Conservation (phyloP, 2,888 invertebrate genomes). For the Artemia sinica region DNA sequence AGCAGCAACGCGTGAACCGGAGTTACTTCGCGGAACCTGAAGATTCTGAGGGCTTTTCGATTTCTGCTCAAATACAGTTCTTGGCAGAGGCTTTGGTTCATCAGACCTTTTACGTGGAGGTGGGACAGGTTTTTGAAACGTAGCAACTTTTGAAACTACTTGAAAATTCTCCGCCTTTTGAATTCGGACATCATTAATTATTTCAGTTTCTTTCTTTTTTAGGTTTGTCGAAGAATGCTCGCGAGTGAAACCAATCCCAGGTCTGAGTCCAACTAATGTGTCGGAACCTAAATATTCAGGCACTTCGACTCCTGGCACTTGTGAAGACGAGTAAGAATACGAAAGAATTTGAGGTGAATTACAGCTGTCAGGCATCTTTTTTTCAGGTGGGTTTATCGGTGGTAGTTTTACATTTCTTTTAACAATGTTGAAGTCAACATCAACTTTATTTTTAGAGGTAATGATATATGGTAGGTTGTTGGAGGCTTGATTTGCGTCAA, state of each 20-base stretch:
- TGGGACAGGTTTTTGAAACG: background rate
- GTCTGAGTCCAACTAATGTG: background rate
- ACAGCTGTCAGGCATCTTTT: too few species aligned
- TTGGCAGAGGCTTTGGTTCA: slow-evolving; percentile 7
- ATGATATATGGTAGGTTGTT: background rate
- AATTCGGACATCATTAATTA: background rate
- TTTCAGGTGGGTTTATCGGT: too few species aligned
- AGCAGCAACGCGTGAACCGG: slow-evolving; percentile 11
- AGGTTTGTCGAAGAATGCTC: background rate
- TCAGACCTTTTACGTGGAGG: background rate
- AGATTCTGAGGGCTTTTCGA: background rate
- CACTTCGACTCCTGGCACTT: slow-evolving; percentile 1
- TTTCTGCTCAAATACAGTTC: slow-evolving; percentile 9
- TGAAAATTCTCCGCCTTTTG: background rate
- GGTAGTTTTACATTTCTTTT: too few species aligned
- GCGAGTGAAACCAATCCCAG: background rate
- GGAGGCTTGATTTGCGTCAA: background rate
- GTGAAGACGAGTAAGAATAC: background rate
- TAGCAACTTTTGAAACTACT: background rate
- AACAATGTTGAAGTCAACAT: too few species aligned
- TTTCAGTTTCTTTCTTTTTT: background rate
- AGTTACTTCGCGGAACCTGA: background rate
- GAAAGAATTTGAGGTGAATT: background rate
- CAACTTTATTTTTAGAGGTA: background rate
- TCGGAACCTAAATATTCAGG: background rate